phyloP scores from a whole-genome alignment of 2,113 vertebrate species.

The Brachirus orientalis region DNA sequence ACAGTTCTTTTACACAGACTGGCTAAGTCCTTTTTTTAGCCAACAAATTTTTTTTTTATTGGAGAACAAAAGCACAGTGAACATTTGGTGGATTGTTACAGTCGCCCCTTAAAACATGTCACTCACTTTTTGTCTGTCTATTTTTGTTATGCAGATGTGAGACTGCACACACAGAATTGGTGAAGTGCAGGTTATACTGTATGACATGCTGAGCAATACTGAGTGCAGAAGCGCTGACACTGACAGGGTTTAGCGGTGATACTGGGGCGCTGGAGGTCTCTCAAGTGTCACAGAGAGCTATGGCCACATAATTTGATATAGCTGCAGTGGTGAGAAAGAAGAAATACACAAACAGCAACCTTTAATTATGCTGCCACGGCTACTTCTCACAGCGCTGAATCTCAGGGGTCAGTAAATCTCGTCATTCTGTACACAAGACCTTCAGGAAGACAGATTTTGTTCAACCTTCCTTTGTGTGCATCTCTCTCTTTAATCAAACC shows the following conservation, averaged over 20 bases:
- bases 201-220: conserved; percentile 56
- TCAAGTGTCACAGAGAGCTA: conserved; percentile 68
- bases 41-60: too few relatives aligned
- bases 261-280: conserved; percentile 63
- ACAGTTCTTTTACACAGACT: too few relatives aligned
- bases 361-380: conserved; percentile 59
- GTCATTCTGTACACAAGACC: conserved; percentile 23
- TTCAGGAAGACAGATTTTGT: conserved; percentile 41
- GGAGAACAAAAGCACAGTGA: neutral
- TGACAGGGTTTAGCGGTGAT: conserved; percentile 57
- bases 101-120: neutral
- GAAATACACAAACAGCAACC: conserved; percentile 56
- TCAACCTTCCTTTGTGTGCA: conserved; percentile 25
- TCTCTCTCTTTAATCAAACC: conserved; percentile 49
- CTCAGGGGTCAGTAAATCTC: conserved; percentile 24
- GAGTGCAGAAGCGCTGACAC: conserved; percentile 69
- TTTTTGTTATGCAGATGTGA: conserved; percentile 18
- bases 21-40: too few relatives aligned
- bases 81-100: neutral
- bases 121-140: neutral
- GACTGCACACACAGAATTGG: conserved; percentile 25
- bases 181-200: conserved; percentile 56
- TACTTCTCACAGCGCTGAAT: conserved; percentile 7
- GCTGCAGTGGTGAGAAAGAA: conserved; percentile 67
- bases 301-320: conserved; percentile 76